Base-by-base conservation (phyloP, 2,113 vertebrate species). In the Cygnus buccinator region DNA sequence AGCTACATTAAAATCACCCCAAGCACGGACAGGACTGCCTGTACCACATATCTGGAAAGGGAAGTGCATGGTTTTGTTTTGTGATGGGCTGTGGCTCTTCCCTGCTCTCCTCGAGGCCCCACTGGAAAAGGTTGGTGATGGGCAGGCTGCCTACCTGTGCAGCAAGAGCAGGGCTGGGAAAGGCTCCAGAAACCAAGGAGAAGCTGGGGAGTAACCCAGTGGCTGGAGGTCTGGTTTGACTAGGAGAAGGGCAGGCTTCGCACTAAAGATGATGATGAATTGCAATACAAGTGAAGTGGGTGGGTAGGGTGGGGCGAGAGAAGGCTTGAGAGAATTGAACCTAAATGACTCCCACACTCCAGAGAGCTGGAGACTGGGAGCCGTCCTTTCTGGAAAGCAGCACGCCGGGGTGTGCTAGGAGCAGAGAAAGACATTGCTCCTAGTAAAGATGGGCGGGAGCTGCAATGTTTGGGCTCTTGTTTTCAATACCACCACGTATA, bases 251-350 rank as follows among this genome's bases (percentile, higher is more conserved):
- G 0, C 58, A 93, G 70, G 58, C 83, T 95, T 93, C 83, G 33
- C 72, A 70, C 70, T 76, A 78, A 88, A 91, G 84, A 87, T 1
- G 66, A 81, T 52, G 87, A 86, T 79, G 87, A 79, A 54, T 48
- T 93, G 90, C 93, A 93, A 48, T 61, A 75, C n/a, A 78, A 89
- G 88, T 93, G 93, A 78, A 89, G 88, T 93, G 93, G 88, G 82
- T 91, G 81, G 76, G 65, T 77, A 72, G 96, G 94, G 95, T 70
- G 96, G 87, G 73, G 85, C 43, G 0, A 83, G 57, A 58, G 74
- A 87, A 95, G 85, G 80, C 92, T 95, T 96, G 95, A 93, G 94
- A 96, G 96, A 84, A 94, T 63, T 85, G 74, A 95, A 88, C 95
- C 84, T 84, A 90, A 94, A 83, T 91, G 90, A 93, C 81, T 94